Evolutionary conservation across 1,140 invertebrate genomes (phyloP).

Genomic region (Sitodiplosis mosellana): DNA sequence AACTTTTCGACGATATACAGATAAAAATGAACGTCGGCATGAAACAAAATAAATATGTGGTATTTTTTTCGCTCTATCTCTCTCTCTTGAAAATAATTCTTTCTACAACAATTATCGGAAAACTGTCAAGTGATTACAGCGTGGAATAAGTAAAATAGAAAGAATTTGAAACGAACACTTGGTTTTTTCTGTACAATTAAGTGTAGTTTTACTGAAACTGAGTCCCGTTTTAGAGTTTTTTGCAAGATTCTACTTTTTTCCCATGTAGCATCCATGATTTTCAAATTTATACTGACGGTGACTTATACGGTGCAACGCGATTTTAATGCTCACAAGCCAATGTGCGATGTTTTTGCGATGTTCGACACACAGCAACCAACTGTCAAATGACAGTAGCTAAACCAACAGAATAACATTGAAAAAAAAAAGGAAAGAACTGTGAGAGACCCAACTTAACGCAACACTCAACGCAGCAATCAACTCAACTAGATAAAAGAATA

Average conservation of each 20-base stretch:
- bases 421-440: too few species aligned
- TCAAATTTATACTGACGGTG: constrained; percentile 80
- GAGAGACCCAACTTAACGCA: too few species aligned
- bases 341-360: too few species aligned
- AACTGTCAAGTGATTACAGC: background rate
- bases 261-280: constrained; percentile 55
- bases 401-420: too few species aligned
- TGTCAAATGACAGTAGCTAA: too few species aligned
- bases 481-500: too few species aligned
- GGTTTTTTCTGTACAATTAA: constrained; percentile 16
- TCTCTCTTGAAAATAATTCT: background rate
- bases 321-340: background rate
- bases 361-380: too few species aligned
- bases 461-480: too few species aligned
- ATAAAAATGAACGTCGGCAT: background rate
- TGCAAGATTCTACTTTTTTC: constrained; percentile 18
- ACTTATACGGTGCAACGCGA: constrained; percentile 42
- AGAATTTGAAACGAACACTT: constrained; percentile 22
- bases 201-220: constrained; percentile 13
- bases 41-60: background rate
- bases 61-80: background rate
- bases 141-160: background rate
- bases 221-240: constrained; percentile 10
- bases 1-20: background rate
- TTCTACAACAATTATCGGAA: background rate